These are phyloP conservation scores for Eupithecia inturbata DNA, from an alignment of 2,888 invertebrate species.

Conservation along the genomic window DNA sequence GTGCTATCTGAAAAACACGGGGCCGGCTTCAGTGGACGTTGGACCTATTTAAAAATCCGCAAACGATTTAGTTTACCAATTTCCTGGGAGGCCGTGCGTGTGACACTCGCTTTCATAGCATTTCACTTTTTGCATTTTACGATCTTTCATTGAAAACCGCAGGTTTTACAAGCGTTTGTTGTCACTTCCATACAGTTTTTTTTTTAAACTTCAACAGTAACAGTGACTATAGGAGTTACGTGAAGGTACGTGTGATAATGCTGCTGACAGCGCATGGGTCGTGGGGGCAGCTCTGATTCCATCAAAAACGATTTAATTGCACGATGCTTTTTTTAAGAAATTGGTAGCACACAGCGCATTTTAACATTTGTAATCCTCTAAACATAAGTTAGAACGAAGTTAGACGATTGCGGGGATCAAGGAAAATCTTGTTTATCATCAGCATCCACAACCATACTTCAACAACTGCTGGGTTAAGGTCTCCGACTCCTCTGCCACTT, in stretches of 20 bases:
- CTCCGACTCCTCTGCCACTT: not conserved
- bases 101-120: constrained; percentile 34
- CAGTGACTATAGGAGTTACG: not conserved
- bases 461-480: not conserved
- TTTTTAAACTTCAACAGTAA: not conserved
- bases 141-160: constrained; percentile 11
- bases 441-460: not conserved
- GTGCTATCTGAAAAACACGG: not conserved
- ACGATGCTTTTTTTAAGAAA: too few species aligned
- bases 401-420: not conserved
- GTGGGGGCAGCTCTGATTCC: not conserved
- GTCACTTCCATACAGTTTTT: not conserved
- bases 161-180: constrained; percentile 9
- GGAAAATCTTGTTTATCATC: not conserved
- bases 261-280: not conserved
- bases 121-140: constrained; percentile 22
- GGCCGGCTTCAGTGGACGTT: not conserved
- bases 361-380: not conserved
- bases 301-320: not conserved
- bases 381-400: not conserved
- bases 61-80: constrained; percentile 41
- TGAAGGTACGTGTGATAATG: not conserved
- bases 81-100: constrained; percentile 36
- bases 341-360: too few species aligned
- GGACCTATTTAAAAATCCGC: constrained; percentile 24